Evolutionary conservation across 2,888 invertebrate genomes (phyloP).

Genomic region (Ganaspis brasiliensis): DNA sequence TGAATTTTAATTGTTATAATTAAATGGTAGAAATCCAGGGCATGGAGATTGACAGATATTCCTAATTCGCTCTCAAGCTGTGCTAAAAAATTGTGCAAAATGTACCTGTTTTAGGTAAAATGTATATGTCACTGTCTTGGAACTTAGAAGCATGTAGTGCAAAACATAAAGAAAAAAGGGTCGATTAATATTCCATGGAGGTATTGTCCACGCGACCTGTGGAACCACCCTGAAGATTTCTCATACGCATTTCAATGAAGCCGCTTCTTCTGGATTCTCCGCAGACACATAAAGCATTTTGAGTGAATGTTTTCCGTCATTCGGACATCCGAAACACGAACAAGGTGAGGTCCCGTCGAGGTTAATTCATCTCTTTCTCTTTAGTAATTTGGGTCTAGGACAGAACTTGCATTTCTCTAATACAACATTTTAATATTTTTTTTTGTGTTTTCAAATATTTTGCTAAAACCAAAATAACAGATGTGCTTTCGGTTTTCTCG

Average conservation of each 20-base stretch:
- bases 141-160: neutral
- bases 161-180: conserved; percentile 47
- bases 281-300: neutral
- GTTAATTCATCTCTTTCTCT: neutral
- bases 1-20: no score
- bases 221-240: conserved; percentile 64
- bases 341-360: neutral
- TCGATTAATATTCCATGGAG: conserved; percentile 75
- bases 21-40: no score
- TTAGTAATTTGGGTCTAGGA: neutral
- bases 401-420: no score
- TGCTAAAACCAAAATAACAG: no score
- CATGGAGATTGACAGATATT: no score
- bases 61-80: no score
- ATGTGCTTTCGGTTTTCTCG: no score
- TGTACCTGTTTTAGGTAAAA: no score
- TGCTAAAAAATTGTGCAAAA: neutral
- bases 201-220: conserved; percentile 77
- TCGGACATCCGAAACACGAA: conserved; percentile 19
- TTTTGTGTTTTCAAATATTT: no score
- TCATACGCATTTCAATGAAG: conserved; percentile 55
- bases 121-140: no score
- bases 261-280: conserved; percentile 18
- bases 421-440: no score
- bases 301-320: conserved; percentile 30